These are phyloP conservation scores for Eclectus roratus DNA, from an alignment of 2,113 vertebrate genomes.

Conservation along the genomic window DNA sequence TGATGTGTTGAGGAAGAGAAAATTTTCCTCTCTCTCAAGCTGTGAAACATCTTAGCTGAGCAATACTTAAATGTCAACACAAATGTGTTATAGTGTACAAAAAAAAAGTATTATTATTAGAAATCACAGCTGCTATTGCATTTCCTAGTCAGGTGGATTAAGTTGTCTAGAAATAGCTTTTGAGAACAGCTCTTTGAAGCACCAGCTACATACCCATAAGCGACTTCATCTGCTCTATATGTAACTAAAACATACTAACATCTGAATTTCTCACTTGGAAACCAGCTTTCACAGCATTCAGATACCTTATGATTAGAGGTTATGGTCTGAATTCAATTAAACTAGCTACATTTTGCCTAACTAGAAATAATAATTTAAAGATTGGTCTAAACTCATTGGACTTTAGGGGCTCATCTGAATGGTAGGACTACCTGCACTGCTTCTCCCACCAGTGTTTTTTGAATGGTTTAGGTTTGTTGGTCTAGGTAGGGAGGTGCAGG, in stretches of 20 bases:
- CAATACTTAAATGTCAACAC: constrained; percentile 26
- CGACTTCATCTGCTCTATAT: not conserved
- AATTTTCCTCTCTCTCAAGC: not conserved
- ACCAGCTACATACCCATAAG: accelerated
- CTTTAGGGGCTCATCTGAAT: not conserved
- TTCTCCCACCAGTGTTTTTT: not conserved
- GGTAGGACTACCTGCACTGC: not conserved
- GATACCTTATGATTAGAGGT: not conserved
- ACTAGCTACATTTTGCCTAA: not conserved
- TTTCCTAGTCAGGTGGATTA: constrained; percentile 23
- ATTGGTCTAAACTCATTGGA: not conserved
- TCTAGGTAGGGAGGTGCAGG: not conserved
- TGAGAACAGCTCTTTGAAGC: not conserved
- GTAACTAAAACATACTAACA: not conserved
- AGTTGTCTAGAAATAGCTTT: not conserved
- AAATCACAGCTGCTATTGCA: constrained; percentile 22
- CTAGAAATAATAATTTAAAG: not conserved
- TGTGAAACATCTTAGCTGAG: constrained; percentile 8
- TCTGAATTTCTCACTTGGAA: not conserved
- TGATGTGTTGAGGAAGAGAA: not conserved
- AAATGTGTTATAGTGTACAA: not conserved
- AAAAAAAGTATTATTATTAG: constrained; percentile 23
- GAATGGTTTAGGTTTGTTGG: not conserved
- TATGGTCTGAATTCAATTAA: not conserved
- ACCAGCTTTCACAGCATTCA: not conserved